A percentile compares a stretch with the other conserved stretches of the same genome.
phyloP scores from a whole-genome alignment of 1,140 invertebrate genomes.

The Lepidotrigona ventralis region DNA sequence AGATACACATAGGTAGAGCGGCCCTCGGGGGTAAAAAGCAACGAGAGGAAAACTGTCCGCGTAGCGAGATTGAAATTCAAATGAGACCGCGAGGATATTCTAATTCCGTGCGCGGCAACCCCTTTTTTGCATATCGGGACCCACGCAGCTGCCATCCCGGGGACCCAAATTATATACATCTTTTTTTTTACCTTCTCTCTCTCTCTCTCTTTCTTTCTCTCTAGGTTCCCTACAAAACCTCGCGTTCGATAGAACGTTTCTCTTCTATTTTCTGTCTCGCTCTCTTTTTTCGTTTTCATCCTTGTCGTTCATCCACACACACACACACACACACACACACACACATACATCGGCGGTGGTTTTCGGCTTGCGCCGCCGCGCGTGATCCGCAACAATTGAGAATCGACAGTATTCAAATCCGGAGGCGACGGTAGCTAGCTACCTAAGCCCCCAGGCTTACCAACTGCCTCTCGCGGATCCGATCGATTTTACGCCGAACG shows the following conservation, averaged over 20 bases:
- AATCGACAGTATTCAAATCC: slow-evolving; percentile 67
- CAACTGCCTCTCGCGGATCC: slow-evolving; percentile 51
- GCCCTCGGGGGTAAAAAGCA: slow-evolving; percentile 47
- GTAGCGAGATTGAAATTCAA: slow-evolving; percentile 79
- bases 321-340: too few relatives aligned
- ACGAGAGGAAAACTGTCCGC: slow-evolving; percentile 64
- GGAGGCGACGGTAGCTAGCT: slow-evolving; percentile 50
- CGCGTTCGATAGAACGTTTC: not conserved
- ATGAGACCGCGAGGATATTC: slow-evolving; percentile 81
- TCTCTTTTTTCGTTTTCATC: not conserved
- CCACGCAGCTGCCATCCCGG: slow-evolving; percentile 62
- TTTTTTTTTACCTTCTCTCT: slow-evolving; percentile 47
- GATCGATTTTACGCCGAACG: slow-evolving; percentile 60
- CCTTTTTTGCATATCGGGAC: slow-evolving; percentile 78
- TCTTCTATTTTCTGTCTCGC: not conserved
- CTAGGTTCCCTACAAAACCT: not conserved
- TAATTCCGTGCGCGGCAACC: slow-evolving; percentile 77
- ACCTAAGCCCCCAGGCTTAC: slow-evolving; percentile 59
- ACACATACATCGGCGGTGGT: too few relatives aligned
- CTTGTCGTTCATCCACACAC: slow-evolving; percentile 31
- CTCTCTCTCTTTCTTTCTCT: slow-evolving; percentile 15
- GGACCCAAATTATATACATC: slow-evolving; percentile 67
- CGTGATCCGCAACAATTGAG: slow-evolving; percentile 65
- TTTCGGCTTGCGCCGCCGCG: slow-evolving; percentile 26
- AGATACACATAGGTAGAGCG: slow-evolving; percentile 46